Evolutionary conservation across 92 coral and sea anemone species (phyloP).

Genomic region (Epizoanthus rinbou): DNA sequence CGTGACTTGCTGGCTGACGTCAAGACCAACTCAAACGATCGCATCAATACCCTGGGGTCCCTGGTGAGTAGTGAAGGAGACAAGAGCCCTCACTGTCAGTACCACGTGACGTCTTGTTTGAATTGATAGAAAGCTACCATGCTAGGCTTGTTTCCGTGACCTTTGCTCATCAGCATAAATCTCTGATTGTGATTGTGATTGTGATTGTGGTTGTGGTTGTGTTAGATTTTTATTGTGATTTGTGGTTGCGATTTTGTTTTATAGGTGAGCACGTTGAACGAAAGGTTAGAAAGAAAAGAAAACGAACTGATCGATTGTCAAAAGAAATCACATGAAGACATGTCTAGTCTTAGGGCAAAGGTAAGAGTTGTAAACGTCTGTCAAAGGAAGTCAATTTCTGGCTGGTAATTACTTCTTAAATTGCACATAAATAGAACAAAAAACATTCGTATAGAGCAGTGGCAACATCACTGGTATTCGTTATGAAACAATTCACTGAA

Average conservation of each 20-base stretch:
- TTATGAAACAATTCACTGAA: no score
- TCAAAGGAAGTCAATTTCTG: no score
- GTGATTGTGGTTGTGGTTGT: neutral
- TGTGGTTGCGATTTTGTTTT: neutral
- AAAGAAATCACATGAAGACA: conserved; percentile 75
- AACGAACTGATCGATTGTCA: conserved; percentile 77
- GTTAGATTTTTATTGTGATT: no score
- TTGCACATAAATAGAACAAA: no score
- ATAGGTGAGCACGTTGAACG: conserved; percentile 94
- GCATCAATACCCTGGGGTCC: conserved; percentile 80
- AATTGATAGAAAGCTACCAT: neutral
- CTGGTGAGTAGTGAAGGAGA: conserved; percentile 55
- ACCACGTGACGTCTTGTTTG: neutral
- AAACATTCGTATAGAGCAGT: no score
- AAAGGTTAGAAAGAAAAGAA: conserved; percentile 92
- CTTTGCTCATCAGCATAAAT: neutral
- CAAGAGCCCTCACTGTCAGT: no score
- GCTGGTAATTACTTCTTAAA: no score
- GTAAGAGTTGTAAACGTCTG: conserved; percentile 21
- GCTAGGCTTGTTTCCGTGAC: no score
- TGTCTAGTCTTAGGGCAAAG: conserved; percentile 55
- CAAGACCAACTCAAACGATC: conserved; percentile 74
- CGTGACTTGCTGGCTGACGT: conserved; percentile 86
- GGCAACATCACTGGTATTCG: no score
- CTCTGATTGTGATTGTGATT: neutral